Evolutionary conservation across 1,140 invertebrate genomes (phyloP).

Genomic region (Pantala flavescens): DNA sequence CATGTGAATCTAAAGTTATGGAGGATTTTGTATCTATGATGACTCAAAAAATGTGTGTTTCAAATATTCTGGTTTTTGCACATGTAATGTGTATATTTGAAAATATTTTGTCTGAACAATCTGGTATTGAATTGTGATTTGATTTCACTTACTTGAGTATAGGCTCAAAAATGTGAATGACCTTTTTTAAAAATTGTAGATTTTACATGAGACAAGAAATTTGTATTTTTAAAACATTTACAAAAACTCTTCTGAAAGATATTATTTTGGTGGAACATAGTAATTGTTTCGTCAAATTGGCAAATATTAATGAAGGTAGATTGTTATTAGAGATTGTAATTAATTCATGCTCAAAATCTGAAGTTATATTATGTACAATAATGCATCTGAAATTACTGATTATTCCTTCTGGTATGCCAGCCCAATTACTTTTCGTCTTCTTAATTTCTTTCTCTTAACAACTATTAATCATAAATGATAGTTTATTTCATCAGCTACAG

Average conservation of each 20-base stretch:
- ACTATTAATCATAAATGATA: no score
- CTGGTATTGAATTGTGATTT: background rate
- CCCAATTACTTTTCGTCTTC: no score
- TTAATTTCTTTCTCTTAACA: no score
- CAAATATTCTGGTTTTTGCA: background rate
- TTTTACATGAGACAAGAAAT: background rate
- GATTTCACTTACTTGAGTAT: background rate
- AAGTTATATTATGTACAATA: background rate
- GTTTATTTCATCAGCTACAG: no score
- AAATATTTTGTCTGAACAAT: background rate
- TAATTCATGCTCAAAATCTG: background rate
- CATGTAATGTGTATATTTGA: background rate
- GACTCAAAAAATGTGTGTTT: background rate
- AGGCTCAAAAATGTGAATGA: background rate
- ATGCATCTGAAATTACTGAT: background rate
- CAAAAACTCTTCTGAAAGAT: background rate
- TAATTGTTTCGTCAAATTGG: background rate
- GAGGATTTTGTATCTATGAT: background rate
- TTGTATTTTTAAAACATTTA: conserved; percentile 1
- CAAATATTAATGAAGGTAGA: background rate
- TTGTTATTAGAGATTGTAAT: background rate
- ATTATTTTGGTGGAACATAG: background rate
- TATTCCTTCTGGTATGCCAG: background rate
- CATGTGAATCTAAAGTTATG: background rate
- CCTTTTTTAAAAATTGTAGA: background rate